phyloP scores from a whole-genome alignment of 2,888 invertebrate genomes.

The Pammene fasciana region DNA sequence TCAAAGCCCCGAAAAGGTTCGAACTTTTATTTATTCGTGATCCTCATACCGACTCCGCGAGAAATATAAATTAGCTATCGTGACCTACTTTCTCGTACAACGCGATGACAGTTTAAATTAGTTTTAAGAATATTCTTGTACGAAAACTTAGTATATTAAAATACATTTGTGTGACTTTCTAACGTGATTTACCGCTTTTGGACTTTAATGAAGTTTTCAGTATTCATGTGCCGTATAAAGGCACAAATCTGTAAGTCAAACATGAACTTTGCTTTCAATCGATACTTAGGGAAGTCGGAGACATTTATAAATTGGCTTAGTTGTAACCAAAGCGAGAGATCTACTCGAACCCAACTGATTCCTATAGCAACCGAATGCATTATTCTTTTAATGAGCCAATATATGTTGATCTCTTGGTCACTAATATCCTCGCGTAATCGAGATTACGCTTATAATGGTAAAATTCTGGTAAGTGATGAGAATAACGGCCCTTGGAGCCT shows the following conservation, averaged over 20 bases:
- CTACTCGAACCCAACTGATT: constrained; percentile 51
- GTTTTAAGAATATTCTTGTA: not conserved
- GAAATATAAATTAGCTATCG: constrained; percentile 2
- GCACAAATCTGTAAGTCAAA: constrained; percentile 35
- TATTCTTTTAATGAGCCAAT: not conserved
- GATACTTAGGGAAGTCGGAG: constrained; percentile 56
- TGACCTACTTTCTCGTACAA: constrained; percentile 21
- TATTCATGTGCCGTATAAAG: constrained; percentile 11
- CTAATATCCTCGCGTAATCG: not conserved
- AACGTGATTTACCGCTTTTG: not conserved
- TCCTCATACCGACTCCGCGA: not conserved
- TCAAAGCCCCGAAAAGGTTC: not conserved
- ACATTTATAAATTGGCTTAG: constrained; percentile 70
- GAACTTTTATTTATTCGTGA: not conserved
- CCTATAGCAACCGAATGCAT: not conserved
- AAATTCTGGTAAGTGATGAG: not conserved
- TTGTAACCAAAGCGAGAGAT: constrained; percentile 56
- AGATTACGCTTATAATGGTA: constrained; percentile 5
- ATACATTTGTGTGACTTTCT: no score
- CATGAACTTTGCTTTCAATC: constrained; percentile 54
- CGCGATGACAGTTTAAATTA: constrained; percentile 1
- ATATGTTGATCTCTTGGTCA: not conserved
- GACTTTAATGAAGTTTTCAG: constrained; percentile 9
- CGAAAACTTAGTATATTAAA: no score
- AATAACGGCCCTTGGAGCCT: constrained; percentile 59